These are phyloP conservation scores for Trichechus manatus DNA, from an alignment of 2,113 vertebrate species.

Conservation along the genomic window DNA sequence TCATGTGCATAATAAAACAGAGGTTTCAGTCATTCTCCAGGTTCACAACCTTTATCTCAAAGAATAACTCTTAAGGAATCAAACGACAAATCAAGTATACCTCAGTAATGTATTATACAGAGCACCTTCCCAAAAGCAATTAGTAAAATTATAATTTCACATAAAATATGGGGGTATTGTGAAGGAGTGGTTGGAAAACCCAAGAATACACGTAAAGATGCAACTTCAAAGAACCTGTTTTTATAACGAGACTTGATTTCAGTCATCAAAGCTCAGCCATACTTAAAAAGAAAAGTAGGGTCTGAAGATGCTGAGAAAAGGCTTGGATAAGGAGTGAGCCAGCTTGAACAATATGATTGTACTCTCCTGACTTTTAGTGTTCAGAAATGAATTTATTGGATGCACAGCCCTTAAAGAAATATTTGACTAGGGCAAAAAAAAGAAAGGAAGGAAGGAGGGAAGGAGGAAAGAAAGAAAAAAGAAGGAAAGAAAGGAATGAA, in stretches of 20 bases:
- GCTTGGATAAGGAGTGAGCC: neutral
- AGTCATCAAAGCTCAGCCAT: constrained; percentile 63
- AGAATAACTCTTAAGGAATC: neutral
- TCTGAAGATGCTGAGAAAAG: constrained; percentile 21
- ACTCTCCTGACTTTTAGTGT: neutral
- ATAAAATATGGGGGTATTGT: constrained; percentile 46
- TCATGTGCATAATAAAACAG: neutral
- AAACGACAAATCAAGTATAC: constrained; percentile 16
- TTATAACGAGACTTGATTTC: constrained; percentile 56
- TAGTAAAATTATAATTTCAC: constrained; percentile 54
- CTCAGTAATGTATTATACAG: neutral
- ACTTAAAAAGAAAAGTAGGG: neutral
- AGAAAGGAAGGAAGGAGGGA: neutral
- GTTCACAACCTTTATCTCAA: neutral
- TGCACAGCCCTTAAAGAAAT: neutral
- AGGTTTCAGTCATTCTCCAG: constrained; percentile 34
- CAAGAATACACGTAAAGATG: constrained; percentile 13
- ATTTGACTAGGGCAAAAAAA: neutral
- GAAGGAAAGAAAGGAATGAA: neutral
- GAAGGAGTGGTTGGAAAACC: constrained; percentile 39
- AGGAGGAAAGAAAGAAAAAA: neutral
- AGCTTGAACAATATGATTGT: neutral
- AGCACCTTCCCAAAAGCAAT: constrained; percentile 46
- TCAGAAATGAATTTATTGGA: constrained; percentile 25
- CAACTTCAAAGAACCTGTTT: constrained; percentile 54